These are phyloP conservation scores for Sardina pilchardus DNA, from an alignment of 2,113 vertebrate species.

Conservation along the genomic window DNA sequence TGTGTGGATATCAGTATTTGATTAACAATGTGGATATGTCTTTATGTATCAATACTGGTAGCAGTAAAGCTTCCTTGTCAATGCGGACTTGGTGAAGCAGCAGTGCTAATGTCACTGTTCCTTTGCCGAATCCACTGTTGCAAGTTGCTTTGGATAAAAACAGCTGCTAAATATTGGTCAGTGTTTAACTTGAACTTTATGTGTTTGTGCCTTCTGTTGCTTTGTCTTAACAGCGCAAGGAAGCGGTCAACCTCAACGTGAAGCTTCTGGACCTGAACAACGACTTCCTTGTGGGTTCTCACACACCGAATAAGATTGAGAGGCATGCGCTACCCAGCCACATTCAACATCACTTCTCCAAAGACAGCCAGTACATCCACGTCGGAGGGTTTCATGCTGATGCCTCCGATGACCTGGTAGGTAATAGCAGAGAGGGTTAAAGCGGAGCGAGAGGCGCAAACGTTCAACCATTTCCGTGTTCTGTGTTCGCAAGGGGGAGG, in stretches of 20 bases:
- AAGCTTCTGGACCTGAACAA: constrained; percentile 89
- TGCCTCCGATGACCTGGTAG: constrained; percentile 84
- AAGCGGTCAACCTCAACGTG: constrained; percentile 86
- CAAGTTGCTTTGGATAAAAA: too few species aligned
- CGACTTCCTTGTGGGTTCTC: constrained; percentile 82
- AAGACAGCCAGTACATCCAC: constrained; percentile 78
- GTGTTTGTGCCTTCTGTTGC: background rate
- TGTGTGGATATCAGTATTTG: background rate
- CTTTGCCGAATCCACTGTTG: too few species aligned
- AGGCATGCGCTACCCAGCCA: constrained; percentile 81
- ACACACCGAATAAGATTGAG: constrained; percentile 86
- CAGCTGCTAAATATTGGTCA: too few species aligned
- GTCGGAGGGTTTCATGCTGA: constrained; percentile 86
- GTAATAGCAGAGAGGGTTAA: too few species aligned
- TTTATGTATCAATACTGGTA: too few species aligned
- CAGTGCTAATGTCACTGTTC: too few species aligned
- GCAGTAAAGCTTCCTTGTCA: background rate
- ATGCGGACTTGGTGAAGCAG: too few species aligned
- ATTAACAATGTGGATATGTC: background rate
- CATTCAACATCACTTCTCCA: constrained; percentile 77
- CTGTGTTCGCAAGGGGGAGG: too few species aligned
- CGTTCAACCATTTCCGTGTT: too few species aligned
- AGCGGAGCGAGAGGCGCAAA: too few species aligned
- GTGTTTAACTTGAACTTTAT: too few species aligned
- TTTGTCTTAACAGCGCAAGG: constrained; percentile 75